phyloP scores from a whole-genome alignment of 2,113 vertebrate species.

The Ovis canadensis region DNA sequence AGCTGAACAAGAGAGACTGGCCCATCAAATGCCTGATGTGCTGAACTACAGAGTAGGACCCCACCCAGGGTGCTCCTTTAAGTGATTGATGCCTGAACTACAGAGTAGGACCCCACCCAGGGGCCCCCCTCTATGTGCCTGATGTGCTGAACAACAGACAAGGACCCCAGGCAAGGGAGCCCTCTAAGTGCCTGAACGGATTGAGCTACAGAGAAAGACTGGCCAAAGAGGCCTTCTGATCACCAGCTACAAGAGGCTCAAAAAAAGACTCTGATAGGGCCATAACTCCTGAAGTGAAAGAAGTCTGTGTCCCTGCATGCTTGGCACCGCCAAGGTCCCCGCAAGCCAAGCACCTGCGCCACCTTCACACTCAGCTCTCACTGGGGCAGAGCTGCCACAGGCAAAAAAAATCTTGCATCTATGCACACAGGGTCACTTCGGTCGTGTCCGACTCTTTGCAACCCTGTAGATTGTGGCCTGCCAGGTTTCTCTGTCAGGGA shows the following conservation, averaged over 20 bases:
- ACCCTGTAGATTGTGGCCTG: not conserved
- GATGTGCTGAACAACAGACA: not conserved
- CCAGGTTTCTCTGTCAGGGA: not conserved
- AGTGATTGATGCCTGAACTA: too few relatives aligned
- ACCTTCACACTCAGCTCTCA: fast-evolving
- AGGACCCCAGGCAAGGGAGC: not conserved
- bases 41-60: not conserved
- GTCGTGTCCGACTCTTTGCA: fast-evolving
- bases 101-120: too few relatives aligned
- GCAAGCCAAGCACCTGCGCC: not conserved
- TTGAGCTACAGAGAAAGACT: not conserved
- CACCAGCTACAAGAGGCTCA: fast-evolving
- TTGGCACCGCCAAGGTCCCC: not conserved
- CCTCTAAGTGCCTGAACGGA: not conserved
- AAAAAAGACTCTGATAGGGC: not conserved
- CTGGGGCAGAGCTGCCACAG: not conserved
- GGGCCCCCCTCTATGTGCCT: not conserved
- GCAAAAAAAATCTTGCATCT: fast-evolving
- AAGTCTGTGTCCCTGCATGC: not conserved
- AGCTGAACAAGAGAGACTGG: not conserved
- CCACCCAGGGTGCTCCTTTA: too few relatives aligned
- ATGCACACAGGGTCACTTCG: not conserved
- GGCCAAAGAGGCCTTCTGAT: not conserved
- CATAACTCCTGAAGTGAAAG: not conserved
- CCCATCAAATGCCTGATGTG: not conserved